Evolutionary conservation across 1,140 invertebrate genomes (phyloP).

Genomic region (Heliconius hermathena): DNA sequence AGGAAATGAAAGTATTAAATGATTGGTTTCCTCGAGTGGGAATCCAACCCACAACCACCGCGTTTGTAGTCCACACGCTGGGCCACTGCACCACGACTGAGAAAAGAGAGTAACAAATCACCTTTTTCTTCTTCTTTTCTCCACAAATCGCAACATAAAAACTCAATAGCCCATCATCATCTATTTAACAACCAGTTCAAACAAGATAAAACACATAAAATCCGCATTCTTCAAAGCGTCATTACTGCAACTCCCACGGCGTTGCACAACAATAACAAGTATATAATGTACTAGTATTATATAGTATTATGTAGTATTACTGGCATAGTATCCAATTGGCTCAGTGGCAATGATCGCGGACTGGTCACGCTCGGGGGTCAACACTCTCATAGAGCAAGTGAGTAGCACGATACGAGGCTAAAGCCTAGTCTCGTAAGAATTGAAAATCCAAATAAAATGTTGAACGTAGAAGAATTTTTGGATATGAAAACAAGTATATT

Average conservation of each 20-base stretch:
- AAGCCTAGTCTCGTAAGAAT: background rate
- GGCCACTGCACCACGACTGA: no score
- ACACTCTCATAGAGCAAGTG: conserved; percentile 57
- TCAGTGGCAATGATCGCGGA: conserved; percentile 64
- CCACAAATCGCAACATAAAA: background rate
- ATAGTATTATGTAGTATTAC: conserved; percentile 16
- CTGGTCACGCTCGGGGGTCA: conserved; percentile 71
- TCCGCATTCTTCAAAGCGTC: conserved; percentile 11
- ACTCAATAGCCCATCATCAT: background rate
- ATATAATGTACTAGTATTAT: conserved; percentile 28
- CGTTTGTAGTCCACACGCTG: no score
- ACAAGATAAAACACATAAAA: conserved; percentile 9
- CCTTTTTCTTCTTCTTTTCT: background rate
- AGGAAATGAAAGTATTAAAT: no score
- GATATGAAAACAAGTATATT: no score
- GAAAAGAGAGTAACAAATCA: background rate
- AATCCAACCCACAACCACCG: no score
- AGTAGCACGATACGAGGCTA: conserved; percentile 25
- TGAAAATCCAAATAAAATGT: background rate
- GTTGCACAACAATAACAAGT: conserved; percentile 28
- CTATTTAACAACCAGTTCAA: background rate
- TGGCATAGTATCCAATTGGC: conserved; percentile 22
- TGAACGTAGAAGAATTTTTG: no score
- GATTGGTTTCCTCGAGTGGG: no score
- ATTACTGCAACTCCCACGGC: conserved; percentile 26